These are phyloP conservation scores for Odocoileus hemionus DNA, from an alignment of 2,113 vertebrate genomes.

Conservation along the genomic window DNA sequence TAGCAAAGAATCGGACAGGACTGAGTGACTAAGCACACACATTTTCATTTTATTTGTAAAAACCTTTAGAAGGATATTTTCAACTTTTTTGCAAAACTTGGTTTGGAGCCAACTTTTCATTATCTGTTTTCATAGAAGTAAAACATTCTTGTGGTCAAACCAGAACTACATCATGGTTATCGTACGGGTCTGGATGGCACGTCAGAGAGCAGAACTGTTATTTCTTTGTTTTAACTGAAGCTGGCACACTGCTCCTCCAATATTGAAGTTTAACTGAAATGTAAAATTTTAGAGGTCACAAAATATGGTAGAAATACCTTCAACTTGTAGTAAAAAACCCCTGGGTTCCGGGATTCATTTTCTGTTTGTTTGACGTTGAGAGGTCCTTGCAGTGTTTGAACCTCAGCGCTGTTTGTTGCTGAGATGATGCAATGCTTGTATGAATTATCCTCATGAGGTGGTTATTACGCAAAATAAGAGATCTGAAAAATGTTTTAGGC, in stretches of 20 bases:
- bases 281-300: not conserved
- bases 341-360: not conserved
- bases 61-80: not conserved
- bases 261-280: not conserved
- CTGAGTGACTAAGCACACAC: not conserved
- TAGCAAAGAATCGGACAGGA: not conserved
- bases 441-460: not conserved
- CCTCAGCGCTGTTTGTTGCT: not conserved
- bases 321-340: not conserved
- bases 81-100: not conserved
- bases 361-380: fast-evolving
- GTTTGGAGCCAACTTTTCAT: not conserved
- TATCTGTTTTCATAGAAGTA: not conserved
- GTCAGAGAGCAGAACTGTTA: not conserved
- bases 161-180: no score
- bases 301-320: not conserved
- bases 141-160: not conserved
- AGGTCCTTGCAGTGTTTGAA: not conserved
- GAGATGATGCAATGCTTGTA: fast-evolving
- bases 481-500: not conserved
- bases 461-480: not conserved
- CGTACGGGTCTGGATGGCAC: not conserved
- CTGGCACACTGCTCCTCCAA: not conserved
- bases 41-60: not conserved
- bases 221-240: not conserved